phyloP scores from a whole-genome alignment of 1,140 invertebrate genomes.

The Drosophila ambigua region DNA sequence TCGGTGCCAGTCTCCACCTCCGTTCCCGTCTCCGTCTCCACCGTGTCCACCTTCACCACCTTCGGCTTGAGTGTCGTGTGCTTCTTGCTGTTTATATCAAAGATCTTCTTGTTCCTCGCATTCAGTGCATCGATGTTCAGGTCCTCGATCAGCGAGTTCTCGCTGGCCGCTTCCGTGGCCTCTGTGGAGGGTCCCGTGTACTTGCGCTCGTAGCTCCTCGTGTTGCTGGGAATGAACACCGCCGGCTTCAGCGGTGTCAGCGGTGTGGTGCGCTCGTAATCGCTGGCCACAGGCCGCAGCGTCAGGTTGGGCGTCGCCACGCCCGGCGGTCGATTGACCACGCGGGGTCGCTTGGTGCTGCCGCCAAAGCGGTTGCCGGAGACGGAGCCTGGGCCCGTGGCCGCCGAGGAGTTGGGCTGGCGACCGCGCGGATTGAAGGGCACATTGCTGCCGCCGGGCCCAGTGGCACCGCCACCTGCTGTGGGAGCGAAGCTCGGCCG shows the following conservation, averaged over 20 bases:
- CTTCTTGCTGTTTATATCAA: slow-evolving; percentile 84
- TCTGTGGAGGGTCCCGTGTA: slow-evolving; percentile 75
- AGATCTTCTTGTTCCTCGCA: slow-evolving; percentile 85
- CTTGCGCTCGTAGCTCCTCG: slow-evolving; percentile 78
- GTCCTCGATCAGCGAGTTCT: slow-evolving; percentile 81
- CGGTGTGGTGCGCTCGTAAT: slow-evolving; percentile 73
- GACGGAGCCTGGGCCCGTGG: neutral
- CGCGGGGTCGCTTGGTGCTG: slow-evolving; percentile 65
- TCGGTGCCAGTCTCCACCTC: slow-evolving; percentile 44
- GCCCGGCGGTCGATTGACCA: slow-evolving; percentile 71
- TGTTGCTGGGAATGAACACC: slow-evolving; percentile 73
- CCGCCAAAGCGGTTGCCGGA: slow-evolving; percentile 59
- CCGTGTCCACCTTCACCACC: slow-evolving; percentile 25
- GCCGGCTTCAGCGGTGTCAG: slow-evolving; percentile 71
- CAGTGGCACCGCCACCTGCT: slow-evolving; percentile 13
- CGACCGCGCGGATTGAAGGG: slow-evolving; percentile 65
- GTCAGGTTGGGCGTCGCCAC: slow-evolving; percentile 66
- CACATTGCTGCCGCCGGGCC: slow-evolving; percentile 46
- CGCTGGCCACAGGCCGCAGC: slow-evolving; percentile 63
- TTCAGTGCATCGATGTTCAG: slow-evolving; percentile 84
- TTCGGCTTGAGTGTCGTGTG: slow-evolving; percentile 79
- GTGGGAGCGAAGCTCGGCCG: slow-evolving; percentile 52
- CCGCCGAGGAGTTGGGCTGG: slow-evolving; percentile 12
- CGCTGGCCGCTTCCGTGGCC: slow-evolving; percentile 45
- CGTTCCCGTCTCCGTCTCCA: slow-evolving; percentile 27